phyloP scores from a whole-genome alignment of 2,797 vertebrate species.

The Bradypus variegatus region DNA sequence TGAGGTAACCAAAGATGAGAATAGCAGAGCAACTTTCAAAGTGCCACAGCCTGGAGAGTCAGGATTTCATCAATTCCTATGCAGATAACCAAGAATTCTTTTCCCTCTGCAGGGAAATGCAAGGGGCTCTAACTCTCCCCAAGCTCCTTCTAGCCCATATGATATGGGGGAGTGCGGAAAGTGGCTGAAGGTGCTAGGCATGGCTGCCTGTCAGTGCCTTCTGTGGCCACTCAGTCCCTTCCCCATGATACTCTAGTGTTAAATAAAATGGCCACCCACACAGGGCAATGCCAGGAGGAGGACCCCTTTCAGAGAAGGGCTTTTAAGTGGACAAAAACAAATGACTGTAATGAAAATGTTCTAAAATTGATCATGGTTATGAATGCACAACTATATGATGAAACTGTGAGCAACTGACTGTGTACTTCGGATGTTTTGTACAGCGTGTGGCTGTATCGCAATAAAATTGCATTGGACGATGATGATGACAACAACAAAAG shows the following conservation, averaged over 20 bases:
- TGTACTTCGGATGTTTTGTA: too few relatives aligned
- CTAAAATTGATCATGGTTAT: too few relatives aligned
- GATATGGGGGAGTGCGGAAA: background rate
- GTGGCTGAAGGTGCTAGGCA: background rate
- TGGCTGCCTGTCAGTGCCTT: background rate
- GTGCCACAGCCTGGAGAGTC: background rate
- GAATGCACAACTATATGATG: too few relatives aligned
- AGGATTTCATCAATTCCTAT: background rate
- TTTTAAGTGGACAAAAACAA: too few relatives aligned
- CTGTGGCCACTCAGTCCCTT: background rate
- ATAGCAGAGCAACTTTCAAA: constrained; percentile 3
- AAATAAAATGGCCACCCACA: too few relatives aligned
- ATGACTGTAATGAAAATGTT: too few relatives aligned
- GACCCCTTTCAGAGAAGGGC: too few relatives aligned
- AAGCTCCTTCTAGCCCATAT: background rate
- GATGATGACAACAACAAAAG: too few relatives aligned
- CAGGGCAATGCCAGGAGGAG: too few relatives aligned
- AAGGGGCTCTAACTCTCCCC: background rate
- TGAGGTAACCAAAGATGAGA: background rate
- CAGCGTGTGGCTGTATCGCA: too few relatives aligned
- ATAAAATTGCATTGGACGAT: too few relatives aligned
- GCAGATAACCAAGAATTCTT: background rate
- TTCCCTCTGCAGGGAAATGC: background rate
- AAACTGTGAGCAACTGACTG: too few relatives aligned
- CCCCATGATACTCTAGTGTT: background rate